Evolutionary conservation across 2,888 invertebrate species (phyloP), one percentile per base, ranked within the genome.

Genomic region (Neelides folsomi): DNA sequence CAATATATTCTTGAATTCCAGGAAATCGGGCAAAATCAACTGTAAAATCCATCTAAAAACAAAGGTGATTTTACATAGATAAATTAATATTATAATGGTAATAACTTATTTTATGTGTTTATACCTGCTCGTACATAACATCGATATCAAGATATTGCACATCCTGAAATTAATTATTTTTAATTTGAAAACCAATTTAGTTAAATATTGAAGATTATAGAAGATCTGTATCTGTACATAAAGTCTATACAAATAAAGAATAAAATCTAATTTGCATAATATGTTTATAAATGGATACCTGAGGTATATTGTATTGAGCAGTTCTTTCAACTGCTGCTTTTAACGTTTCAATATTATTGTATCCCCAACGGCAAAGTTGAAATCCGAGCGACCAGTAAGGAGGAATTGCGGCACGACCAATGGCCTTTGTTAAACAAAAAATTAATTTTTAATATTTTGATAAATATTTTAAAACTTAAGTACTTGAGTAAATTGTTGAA

Each of bases 341-440:
- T 0, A 84, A 84, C 8, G 74, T 73, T 51, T 81, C 78, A 54
- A 83, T 67, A 20, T 76, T 75, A 49, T 77, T 76, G 66, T 85
- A 84, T 12, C 82, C 80, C 66, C 70, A 80, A n/a, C 55, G 78
- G 75, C 86, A 85, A 34, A 90, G 72, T 71, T 92, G 90, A 70
- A 88, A 90, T 1, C 90, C 92, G 0, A 92, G 75, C 1, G 82
- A 75, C 89, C 89, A 92, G 68, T 84, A 86, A 0, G 89, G 87
- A 1, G 89, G 89, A 76, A 90, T 76, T 66, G 77, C 77, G 0
- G 88, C 85, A 51, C 77, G 73, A 0, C 88, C 88, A 6, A 89
- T 75, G 9, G 62, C 62, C 59, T 54, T 20, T 27, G 7, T 27
- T 27, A 27, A 27, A 27, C 27, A 27, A 27, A 27, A 7, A 7